Conservation (phyloP, 2,797 vertebrate species). For the Ataeniobius toweri region DNA sequence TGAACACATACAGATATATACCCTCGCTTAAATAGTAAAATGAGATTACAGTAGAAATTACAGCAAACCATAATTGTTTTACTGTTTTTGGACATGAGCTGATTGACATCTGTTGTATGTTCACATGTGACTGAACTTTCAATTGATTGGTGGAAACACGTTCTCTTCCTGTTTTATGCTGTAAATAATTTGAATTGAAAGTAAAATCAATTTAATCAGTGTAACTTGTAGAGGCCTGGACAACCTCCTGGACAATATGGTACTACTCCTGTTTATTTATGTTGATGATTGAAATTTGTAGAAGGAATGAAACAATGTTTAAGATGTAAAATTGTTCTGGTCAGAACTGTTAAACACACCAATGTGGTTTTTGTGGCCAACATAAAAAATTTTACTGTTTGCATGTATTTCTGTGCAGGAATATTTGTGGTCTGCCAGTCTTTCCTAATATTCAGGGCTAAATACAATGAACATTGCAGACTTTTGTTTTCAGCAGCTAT, state of each 20-base stretch:
- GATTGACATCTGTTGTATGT: conserved; percentile 2
- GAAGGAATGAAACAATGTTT: conserved; percentile 12
- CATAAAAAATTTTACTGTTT: conserved; percentile 15
- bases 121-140: conserved; percentile 10
- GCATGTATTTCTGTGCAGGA: conserved; percentile 26
- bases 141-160: conserved; percentile 1
- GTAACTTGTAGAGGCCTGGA: neutral
- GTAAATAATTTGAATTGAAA: conserved; percentile 1
- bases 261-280: conserved; percentile 44
- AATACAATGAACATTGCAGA: conserved; percentile 30
- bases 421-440: conserved; percentile 21
- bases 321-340: conserved; percentile 11
- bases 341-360: conserved; percentile 15
- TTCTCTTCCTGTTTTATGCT: neutral
- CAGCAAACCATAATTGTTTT: neutral
- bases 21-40: neutral
- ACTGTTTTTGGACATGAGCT: neutral
- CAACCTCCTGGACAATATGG: conserved; percentile 21
- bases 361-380: conserved; percentile 29
- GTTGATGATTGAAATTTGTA: conserved; percentile 37
- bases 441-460: conserved; percentile 25
- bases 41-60: neutral
- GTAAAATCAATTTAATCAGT: conserved; percentile 7
- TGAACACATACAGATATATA: too few species aligned
- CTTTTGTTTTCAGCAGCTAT: conserved; percentile 41